Evolutionary conservation across 2,113 vertebrate genomes (phyloP), one percentile per base, ranked within the genome.

Genomic region (Lanius ludovicianus): DNA sequence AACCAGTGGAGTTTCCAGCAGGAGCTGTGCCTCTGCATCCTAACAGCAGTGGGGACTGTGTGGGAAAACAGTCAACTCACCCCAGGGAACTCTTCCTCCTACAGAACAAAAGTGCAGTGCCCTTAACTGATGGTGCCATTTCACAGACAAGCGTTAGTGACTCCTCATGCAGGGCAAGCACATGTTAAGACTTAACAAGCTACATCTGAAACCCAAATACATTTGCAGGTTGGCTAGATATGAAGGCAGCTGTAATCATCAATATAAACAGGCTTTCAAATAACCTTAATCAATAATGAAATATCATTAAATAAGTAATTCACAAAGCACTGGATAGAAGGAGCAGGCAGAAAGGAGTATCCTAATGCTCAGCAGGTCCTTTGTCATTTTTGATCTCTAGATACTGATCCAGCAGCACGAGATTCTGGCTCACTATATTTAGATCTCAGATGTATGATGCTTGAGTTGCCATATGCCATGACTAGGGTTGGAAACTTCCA

Each of bases 181-280:
- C 16, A 13, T 49, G 28, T 39, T 76, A 56, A 55, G 52, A 22
- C 15, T 77, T 62, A 47, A 62, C 63, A 80, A 52, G 44, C 37
- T 53, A 22, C 63, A 62, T 80, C 46, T 88, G 83, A 95, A 88
- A 49, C 17, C 21, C 49, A 83, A 44, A 64, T 39, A 50, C 2
- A 0, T 88, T 88, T 73, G 68, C 15, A 28, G 44, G 24, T 24
- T 83, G 42, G 62, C 53, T 69, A 83, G 30, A 28, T 83, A 75
- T 8, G 10, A 33, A 84, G 16, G 39, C 37, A 84, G 63, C 31
- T 81, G n/a, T 53, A 77, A 73, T 53, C 37, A 92, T 25, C 59
- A 62, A 3, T 75, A 84, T 59, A 90, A 90, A 47, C 28, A 92
- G 37, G 17, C 31, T 89, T 74, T 81, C 84, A 91, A 95, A 56